Evolutionary conservation across 1,140 invertebrate species (phyloP).

Genomic region (Ceratoteleas bidentatus): DNA sequence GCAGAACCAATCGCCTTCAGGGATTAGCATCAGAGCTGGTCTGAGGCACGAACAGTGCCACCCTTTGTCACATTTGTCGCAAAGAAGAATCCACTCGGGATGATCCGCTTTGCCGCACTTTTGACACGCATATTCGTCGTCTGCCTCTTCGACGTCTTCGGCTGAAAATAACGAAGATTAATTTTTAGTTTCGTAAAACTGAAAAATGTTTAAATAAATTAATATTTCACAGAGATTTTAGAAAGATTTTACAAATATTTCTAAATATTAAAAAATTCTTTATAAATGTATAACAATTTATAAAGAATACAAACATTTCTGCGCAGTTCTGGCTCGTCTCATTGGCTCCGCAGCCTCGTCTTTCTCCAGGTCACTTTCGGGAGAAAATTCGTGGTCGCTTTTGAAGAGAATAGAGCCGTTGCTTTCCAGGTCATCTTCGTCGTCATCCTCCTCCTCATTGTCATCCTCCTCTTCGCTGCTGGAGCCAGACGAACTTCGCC

Average conservation of each 20-base stretch:
- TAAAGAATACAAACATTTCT: constrained; percentile 78
- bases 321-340: constrained; percentile 86
- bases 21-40: constrained; percentile 94
- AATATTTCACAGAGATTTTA: background rate
- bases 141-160: constrained; percentile 81
- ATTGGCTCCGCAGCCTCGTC: constrained; percentile 83
- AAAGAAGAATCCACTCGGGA: constrained; percentile 97
- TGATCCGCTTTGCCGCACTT: constrained; percentile 94
- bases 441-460: constrained; percentile 85
- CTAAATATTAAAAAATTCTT: too few species aligned
- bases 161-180: constrained; percentile 8
- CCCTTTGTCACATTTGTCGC: constrained; percentile 96
- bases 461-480: constrained; percentile 84
- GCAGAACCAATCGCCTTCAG: constrained; percentile 98
- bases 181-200: too few species aligned
- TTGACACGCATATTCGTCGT: constrained; percentile 89
- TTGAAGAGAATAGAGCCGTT: constrained; percentile 86
- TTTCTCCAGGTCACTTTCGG: constrained; percentile 86
- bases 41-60: constrained; percentile 97
- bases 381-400: constrained; percentile 96
- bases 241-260: too few species aligned
- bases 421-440: constrained; percentile 84
- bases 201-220: too few species aligned
- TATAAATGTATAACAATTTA: too few species aligned
- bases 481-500: constrained; percentile 86